phyloP scores from a whole-genome alignment of 2,113 vertebrate genomes.

The Aramus guarauna region DNA sequence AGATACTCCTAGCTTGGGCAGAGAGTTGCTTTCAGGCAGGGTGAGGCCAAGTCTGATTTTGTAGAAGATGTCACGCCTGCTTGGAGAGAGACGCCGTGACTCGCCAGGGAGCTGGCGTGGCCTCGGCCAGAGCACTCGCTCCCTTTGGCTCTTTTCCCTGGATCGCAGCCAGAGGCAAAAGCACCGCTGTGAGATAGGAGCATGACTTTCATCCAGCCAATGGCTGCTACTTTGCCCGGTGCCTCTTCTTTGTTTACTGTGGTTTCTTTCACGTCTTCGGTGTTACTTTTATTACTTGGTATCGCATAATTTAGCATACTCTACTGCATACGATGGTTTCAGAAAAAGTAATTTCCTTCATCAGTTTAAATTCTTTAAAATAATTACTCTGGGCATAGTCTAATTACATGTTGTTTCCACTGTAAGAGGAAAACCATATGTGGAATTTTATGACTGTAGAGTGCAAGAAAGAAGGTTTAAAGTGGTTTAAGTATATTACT shows the following conservation, averaged over 20 bases:
- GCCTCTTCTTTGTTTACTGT: not conserved
- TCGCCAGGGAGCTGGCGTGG: constrained; percentile 37
- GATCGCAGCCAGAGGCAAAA: constrained; percentile 6
- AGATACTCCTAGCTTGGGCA: constrained; percentile 67
- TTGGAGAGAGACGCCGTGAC: constrained; percentile 71
- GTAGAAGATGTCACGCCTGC: constrained; percentile 57
- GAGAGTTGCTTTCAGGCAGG: constrained; percentile 66
- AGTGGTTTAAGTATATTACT: not conserved
- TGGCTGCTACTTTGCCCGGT: not conserved
- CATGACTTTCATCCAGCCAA: not conserved
- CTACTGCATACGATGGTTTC: not conserved
- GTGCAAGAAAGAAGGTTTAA: not conserved
- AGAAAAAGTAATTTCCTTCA: not conserved
- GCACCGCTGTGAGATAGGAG: not conserved
- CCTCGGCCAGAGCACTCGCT: not conserved
- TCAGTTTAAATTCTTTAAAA: not conserved
- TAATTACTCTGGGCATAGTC: not conserved
- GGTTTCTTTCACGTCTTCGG: not conserved
- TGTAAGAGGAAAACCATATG: not conserved
- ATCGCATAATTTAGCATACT: not conserved
- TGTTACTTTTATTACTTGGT: not conserved
- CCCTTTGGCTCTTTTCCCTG: constrained; percentile 26
- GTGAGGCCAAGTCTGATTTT: constrained; percentile 56
- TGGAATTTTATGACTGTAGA: not conserved
- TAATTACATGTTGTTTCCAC: not conserved